Base-by-base conservation (phyloP, 2,113 vertebrate genomes). In the Tupaia tana region DNA sequence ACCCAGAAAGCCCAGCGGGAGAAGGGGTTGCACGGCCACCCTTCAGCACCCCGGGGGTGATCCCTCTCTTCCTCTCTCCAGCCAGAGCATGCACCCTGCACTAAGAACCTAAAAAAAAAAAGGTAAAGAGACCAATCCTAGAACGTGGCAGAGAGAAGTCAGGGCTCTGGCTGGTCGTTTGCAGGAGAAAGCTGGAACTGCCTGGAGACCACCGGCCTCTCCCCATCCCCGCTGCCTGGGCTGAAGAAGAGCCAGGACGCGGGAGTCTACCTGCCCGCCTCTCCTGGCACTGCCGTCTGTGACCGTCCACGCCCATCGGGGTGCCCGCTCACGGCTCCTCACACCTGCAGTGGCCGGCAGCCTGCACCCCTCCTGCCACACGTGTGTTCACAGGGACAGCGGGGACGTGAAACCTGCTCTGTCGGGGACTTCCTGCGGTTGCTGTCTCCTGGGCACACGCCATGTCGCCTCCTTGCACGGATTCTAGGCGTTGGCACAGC, bases 381-480 rank as follows among this genome's bases (percentile, higher is more conserved):
- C 74, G 94, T 82, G 29, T 10, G 95, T 94, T 97, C 95, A 85
- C 89, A 88, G 93, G 80, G 9, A 61, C 11, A 95, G 29, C 2
- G 61, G 90, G 80, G 81, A 83, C 89, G 96, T 84, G 95, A 95
- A 96, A 89, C 87, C 77, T 54, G 9, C 74, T 54, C 91, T 97
- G n/a, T 95, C 85, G 66, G 70, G 94, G 91, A 63, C 84, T 94
- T 94, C 94, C 95, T 95, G 89, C 58, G 82, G 59, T 86, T 95
- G 92, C 86, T 94, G 43, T 71, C 91, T 97, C 86, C 84, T 92
- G 93, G 96, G 96, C 89, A 96, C 20, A 15, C 0, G 2, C 61
- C 70, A 22, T 34, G 81, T 74, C 18, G 78, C 27, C 77, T 97
- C 80, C 71, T 95, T 95, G 43, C 73, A n/a, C 73, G 95, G 88